Percentiles rank a stretch among this genome's conserved stretches.
These are phyloP conservation scores for Rhinophrynus dorsalis DNA, from an alignment of 2,797 vertebrate genomes.

Conservation along the genomic window DNA sequence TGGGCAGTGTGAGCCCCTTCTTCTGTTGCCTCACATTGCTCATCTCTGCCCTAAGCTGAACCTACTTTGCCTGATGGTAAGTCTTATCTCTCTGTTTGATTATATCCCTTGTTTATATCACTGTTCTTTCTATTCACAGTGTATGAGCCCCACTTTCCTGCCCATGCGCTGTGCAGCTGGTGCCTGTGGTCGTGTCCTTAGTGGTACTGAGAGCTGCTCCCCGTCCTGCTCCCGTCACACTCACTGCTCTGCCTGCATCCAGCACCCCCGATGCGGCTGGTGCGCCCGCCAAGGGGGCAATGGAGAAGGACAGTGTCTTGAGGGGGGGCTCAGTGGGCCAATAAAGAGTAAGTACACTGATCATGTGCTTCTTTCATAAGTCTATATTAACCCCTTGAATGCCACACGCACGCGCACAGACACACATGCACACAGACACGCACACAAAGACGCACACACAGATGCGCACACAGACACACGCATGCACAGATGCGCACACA, in stretches of 20 bases:
- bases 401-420: no score
- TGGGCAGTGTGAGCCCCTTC: no score
- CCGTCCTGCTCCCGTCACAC: slow-evolving; percentile 82
- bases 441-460: no score
- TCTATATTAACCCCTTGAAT: no score
- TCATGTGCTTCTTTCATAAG: no score
- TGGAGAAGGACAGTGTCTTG: slow-evolving; percentile 81
- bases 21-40: no score
- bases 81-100: background rate
- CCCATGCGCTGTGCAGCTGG: slow-evolving; percentile 86
- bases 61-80: no score
- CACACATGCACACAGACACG: no score
- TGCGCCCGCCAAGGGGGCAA: slow-evolving; percentile 78
- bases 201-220: slow-evolving; percentile 81
- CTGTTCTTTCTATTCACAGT: slow-evolving; percentile 62
- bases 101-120: background rate
- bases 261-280: slow-evolving; percentile 89
- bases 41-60: no score
- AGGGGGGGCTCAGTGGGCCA: slow-evolving; percentile 83
- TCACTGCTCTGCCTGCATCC: slow-evolving; percentile 87
- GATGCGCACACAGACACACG: no score
- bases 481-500: no score
- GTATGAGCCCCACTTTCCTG: slow-evolving; percentile 87
- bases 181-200: slow-evolving; percentile 84
- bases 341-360: slow-evolving; percentile 59